phyloP scores from a whole-genome alignment of 1,140 invertebrate genomes.

The Zaprionus kolodkinae region DNA sequence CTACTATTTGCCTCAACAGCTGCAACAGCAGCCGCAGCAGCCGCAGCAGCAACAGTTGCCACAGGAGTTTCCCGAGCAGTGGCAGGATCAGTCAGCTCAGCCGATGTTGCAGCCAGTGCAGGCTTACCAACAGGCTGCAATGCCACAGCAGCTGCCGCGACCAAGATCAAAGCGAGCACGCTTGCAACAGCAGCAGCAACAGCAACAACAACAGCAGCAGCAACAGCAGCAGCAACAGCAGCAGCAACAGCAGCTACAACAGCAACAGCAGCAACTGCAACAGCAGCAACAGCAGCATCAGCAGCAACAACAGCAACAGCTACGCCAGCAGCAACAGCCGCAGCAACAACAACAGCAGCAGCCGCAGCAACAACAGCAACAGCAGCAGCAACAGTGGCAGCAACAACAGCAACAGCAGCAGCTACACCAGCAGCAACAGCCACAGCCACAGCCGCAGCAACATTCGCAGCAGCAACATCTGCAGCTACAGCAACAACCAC shows the following conservation, averaged over 20 bases:
- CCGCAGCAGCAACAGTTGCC: not conserved
- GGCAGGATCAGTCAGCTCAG: not conserved
- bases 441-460: not conserved
- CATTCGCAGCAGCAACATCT: not conserved
- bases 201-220: not conserved
- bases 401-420: not conserved
- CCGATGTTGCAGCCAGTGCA: not conserved
- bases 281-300: not conserved
- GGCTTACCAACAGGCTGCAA: not conserved
- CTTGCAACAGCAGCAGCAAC: not conserved
- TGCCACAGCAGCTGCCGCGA: not conserved
- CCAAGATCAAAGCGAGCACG: not conserved
- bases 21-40: not conserved
- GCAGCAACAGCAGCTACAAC: not conserved
- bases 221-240: not conserved
- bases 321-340: too few relatives aligned
- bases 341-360: too few relatives aligned
- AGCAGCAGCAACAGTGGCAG: not conserved
- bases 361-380: too few relatives aligned
- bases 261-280: not conserved
- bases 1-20: not conserved
- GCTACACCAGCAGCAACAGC: not conserved
- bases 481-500: not conserved
- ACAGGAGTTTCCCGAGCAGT: not conserved
- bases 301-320: conserved; percentile 1